A percentile compares a stretch with the other conserved stretches of the same genome.
Conservation (phyloP, 2,113 vertebrate genomes). For the Corythornis madagascariensis region DNA sequence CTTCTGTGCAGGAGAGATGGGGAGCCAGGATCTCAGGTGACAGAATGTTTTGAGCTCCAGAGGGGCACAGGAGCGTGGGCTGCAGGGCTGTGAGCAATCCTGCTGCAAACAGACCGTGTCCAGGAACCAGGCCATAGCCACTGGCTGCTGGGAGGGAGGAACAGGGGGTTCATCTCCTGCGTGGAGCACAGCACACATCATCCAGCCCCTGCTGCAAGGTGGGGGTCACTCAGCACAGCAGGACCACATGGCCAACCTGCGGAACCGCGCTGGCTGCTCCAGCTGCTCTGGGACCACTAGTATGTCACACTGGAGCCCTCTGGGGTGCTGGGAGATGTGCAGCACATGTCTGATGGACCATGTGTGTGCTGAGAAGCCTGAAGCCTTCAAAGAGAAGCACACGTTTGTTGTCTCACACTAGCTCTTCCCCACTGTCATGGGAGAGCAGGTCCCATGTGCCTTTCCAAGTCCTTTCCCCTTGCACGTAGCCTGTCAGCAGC, state of each 20-base stretch:
- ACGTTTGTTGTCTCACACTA: neutral
- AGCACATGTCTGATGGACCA: neutral
- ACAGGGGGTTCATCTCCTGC: neutral
- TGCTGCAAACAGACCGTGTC: neutral
- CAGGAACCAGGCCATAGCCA: neutral
- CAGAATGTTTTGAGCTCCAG: neutral
- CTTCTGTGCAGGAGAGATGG: neutral
- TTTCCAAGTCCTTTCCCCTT: neutral
- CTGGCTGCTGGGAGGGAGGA: neutral
- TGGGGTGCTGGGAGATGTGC: fast-evolving
- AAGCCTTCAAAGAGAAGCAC: neutral
- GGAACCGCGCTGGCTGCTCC: fast-evolving
- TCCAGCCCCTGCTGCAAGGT: neutral
- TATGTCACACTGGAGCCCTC: neutral
- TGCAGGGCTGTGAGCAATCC: neutral
- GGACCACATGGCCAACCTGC: neutral
- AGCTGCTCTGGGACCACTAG: fast-evolving
- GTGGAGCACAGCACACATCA: neutral
- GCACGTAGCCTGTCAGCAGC: neutral
- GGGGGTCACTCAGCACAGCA: neutral
- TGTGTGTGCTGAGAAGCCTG: neutral
- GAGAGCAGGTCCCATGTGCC: neutral
- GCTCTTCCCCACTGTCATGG: neutral
- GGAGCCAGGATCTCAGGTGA: neutral
- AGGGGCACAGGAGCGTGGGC: neutral